phyloP scores from a whole-genome alignment of 2,113 vertebrate genomes.

The Oenanthe melanoleuca region DNA sequence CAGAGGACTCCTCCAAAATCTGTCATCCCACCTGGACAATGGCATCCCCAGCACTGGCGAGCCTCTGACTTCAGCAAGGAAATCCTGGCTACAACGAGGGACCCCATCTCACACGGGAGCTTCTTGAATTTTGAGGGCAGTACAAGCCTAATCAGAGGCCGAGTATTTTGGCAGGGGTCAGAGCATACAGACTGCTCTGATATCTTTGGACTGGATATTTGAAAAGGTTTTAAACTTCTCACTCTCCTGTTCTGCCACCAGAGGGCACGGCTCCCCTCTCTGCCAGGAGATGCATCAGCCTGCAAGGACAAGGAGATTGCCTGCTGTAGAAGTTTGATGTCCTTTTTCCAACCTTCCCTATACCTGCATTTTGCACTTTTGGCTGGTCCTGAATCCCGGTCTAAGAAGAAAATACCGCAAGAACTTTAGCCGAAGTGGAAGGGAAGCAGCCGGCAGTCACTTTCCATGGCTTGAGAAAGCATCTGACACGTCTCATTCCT shows the following conservation, averaged over 20 bases:
- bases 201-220: background rate
- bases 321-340: background rate
- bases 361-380: background rate
- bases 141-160: background rate
- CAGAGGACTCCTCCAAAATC: background rate
- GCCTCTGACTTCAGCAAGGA: background rate
- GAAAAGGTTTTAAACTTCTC: background rate
- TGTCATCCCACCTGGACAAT: background rate
- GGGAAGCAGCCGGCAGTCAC: background rate
- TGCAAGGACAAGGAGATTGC: background rate
- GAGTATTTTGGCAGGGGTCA: background rate
- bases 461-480: background rate
- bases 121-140: background rate
- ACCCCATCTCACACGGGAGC: fast-evolving
- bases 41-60: fast-evolving
- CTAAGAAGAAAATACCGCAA: background rate
- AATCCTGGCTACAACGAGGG: background rate
- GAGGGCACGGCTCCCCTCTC: constrained; percentile 10
- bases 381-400: background rate
- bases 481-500: fast-evolving
- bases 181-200: background rate
- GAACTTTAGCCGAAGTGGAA: background rate
- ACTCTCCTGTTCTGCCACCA: background rate
- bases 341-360: background rate
- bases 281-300: background rate